Conservation (phyloP, 2,888 invertebrate species). For the Agrilus mali region DNA sequence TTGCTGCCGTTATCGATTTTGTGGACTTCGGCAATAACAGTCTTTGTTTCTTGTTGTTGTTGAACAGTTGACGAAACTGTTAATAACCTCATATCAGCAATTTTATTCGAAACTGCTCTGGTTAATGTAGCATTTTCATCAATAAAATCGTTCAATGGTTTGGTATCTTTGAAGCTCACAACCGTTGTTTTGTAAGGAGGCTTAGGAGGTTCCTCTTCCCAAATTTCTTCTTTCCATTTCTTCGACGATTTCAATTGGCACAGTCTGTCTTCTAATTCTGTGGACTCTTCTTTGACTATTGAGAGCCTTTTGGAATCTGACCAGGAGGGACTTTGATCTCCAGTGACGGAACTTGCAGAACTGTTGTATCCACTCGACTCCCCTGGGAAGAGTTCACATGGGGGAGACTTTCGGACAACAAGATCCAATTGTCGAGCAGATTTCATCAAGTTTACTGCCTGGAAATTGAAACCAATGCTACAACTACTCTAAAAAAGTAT, state of each 20-base stretch:
- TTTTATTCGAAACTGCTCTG: constrained; percentile 20
- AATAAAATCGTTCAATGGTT: constrained; percentile 43
- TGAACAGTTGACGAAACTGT: constrained; percentile 11
- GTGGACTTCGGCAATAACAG: constrained; percentile 68
- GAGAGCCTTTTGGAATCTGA: constrained; percentile 54
- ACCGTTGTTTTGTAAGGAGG: constrained; percentile 55
- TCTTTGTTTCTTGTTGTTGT: constrained; percentile 43
- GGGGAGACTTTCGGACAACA: constrained; percentile 63
- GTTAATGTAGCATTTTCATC: constrained; percentile 30
- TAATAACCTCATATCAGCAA: constrained; percentile 33
- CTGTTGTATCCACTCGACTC: constrained; percentile 77
- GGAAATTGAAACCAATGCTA: constrained; percentile 16
- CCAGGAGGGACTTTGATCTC: constrained; percentile 58
- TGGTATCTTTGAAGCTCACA: constrained; percentile 59
- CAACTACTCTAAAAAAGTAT: constrained; percentile 5
- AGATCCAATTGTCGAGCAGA: constrained; percentile 63
- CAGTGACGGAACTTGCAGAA: constrained; percentile 70
- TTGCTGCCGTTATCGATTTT: constrained; percentile 31
- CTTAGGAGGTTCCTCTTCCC: constrained; percentile 43
- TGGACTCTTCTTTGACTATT: constrained; percentile 60
- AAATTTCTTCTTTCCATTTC: constrained; percentile 32
- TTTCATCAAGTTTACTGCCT: constrained; percentile 75
- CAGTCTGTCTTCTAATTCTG: constrained; percentile 45
- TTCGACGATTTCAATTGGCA: constrained; percentile 19
- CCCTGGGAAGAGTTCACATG: constrained; percentile 66